A percentile compares a stretch with the other conserved stretches of the same genome.
Conservation (phyloP, 2,797 vertebrate genomes). For the Platyrinchus mystaceus region DNA sequence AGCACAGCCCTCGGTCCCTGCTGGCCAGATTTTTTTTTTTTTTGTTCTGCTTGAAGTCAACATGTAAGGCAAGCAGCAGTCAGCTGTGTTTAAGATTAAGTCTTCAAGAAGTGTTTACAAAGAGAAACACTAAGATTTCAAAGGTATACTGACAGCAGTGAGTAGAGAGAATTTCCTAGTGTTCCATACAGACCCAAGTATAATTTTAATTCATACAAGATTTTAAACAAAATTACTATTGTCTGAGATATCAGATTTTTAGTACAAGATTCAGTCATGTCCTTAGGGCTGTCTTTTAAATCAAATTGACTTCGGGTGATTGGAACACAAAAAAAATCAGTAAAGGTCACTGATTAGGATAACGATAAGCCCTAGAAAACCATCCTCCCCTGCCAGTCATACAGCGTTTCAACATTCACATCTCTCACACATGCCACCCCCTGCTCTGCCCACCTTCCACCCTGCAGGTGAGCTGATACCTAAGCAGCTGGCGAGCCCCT, state of each 20-base stretch:
- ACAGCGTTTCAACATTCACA: neutral
- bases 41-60: neutral
- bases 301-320: neutral
- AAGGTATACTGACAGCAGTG: neutral
- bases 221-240: neutral
- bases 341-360: neutral
- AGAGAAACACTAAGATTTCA: neutral
- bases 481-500: slow-evolving; percentile 84
- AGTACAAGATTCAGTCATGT: neutral
- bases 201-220: neutral
- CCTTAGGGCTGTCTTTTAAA: neutral
- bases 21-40: neutral
- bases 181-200: neutral
- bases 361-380: neutral
- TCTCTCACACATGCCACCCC: accelerated
- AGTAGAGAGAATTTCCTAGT: neutral
- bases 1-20: neutral
- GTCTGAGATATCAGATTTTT: neutral
- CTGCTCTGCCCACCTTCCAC: neutral
- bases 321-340: neutral
- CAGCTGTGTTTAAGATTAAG: neutral
- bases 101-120: neutral
- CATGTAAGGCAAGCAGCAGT: neutral
- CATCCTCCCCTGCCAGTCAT: neutral
- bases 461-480: slow-evolving; percentile 67